These are phyloP conservation scores for Caenorhabditis afra DNA, from an alignment of 2,888 invertebrate species.

Conservation along the genomic window DNA sequence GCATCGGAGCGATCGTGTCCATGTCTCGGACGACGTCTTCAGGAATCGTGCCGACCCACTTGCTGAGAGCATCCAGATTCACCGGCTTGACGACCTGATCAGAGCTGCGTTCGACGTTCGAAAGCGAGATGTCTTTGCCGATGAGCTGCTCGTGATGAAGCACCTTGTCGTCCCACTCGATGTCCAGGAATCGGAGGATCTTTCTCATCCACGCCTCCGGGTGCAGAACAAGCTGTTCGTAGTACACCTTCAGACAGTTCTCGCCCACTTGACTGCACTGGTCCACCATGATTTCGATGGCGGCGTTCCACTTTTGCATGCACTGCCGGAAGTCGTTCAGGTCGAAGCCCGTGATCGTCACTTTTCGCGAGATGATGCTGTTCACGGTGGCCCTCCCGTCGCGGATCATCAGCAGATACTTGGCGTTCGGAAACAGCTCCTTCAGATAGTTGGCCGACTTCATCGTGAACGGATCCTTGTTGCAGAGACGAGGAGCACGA, in stretches of 20 bases:
- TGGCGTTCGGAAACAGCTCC: conserved; percentile 95
- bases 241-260: conserved; percentile 86
- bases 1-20: conserved; percentile 80
- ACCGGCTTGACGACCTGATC: conserved; percentile 92
- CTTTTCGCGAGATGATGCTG: conserved; percentile 95
- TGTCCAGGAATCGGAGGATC: conserved; percentile 90
- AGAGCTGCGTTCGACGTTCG: conserved; percentile 74
- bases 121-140: conserved; percentile 85
- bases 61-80: conserved; percentile 91
- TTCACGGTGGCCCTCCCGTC: conserved; percentile 98
- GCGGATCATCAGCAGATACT: conserved; percentile 90
- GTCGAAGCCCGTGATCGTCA: conserved; percentile 93
- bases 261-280: conserved; percentile 85
- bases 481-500: conserved; percentile 92
- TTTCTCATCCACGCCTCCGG: conserved; percentile 91
- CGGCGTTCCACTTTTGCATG: conserved; percentile 92
- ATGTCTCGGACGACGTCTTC: conserved; percentile 89
- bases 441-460: conserved; percentile 96
- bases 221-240: conserved; percentile 96
- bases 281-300: conserved; percentile 89
- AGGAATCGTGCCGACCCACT: conserved; percentile 83
- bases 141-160: conserved; percentile 97
- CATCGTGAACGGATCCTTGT: conserved; percentile 98
- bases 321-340: conserved; percentile 92
- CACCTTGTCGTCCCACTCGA: conserved; percentile 96